Conservation (phyloP, 1,140 invertebrate species). For the Bactericera cockerelli region DNA sequence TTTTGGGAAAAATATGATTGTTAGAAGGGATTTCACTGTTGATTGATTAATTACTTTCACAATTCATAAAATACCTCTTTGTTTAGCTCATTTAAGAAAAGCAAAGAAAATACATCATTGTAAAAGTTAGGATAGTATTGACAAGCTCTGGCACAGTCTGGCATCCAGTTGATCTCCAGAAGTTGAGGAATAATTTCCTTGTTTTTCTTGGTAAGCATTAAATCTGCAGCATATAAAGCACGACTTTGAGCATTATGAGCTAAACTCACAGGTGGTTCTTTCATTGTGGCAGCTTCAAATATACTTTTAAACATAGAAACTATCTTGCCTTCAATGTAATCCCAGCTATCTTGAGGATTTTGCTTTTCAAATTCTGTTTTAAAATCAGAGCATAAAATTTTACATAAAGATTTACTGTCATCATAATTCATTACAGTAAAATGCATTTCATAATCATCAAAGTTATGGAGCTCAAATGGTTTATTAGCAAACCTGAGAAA, state of each 20-base stretch:
- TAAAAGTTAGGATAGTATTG: conserved; percentile 79
- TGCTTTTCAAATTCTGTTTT: conserved; percentile 55
- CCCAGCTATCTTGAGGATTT: conserved; percentile 46
- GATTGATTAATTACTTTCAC: no score
- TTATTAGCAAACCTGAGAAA: conserved; percentile 79
- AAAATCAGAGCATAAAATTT: conserved; percentile 67
- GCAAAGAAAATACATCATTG: conserved; percentile 69
- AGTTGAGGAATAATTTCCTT: conserved; percentile 53
- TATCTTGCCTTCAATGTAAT: conserved; percentile 48
- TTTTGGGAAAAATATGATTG: no score
- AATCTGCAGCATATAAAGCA: conserved; percentile 74
- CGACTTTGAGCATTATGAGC: conserved; percentile 59
- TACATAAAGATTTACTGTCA: conserved; percentile 38
- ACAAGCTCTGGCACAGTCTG: conserved; percentile 77
- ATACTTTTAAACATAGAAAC: conserved; percentile 55
- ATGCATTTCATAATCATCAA: conserved; percentile 80
- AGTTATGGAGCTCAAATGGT: conserved; percentile 55
- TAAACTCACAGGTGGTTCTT: conserved; percentile 56
- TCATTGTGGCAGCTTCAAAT: conserved; percentile 50
- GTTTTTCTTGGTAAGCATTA: conserved; percentile 41
- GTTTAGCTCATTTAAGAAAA: conserved; percentile 48
- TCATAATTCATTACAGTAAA: conserved; percentile 89
- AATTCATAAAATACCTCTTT: conserved; percentile 14
- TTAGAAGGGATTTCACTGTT: no score
- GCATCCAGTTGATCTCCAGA: conserved; percentile 77